Evolutionary conservation across 1,140 invertebrate species (phyloP).

Genomic region (Uloborus diversus): DNA sequence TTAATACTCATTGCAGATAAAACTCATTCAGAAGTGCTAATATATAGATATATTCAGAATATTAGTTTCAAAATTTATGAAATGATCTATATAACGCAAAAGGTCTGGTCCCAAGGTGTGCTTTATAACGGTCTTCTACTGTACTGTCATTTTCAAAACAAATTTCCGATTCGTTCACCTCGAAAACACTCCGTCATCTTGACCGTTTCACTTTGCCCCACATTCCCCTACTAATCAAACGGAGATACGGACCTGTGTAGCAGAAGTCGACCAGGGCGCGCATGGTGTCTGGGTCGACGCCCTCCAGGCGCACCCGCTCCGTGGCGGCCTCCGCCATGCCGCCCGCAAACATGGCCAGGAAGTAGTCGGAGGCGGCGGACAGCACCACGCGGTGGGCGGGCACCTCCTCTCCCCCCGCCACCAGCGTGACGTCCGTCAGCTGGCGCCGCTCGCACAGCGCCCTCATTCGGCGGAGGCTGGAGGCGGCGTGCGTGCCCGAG

Average conservation of each 20-base stretch:
- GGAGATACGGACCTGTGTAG: constrained; percentile 80
- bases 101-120: too few relatives aligned
- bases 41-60: too few relatives aligned
- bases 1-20: too few relatives aligned
- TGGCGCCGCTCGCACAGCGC: constrained; percentile 80
- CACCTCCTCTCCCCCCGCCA: constrained; percentile 73
- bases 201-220: too few relatives aligned
- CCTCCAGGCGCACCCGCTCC: constrained; percentile 82
- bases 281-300: constrained; percentile 85
- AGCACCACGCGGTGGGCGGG: constrained; percentile 79
- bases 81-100: too few relatives aligned
- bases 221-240: too few relatives aligned
- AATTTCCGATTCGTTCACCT: too few relatives aligned
- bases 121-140: too few relatives aligned
- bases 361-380: constrained; percentile 91
- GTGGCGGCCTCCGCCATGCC: constrained; percentile 84
- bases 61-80: too few relatives aligned
- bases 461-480: constrained; percentile 82
- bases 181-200: too few relatives aligned
- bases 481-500: constrained; percentile 73
- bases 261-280: constrained; percentile 85
- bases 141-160: too few relatives aligned
- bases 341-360: constrained; percentile 93
- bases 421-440: constrained; percentile 80
- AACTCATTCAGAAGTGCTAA: too few relatives aligned